These are phyloP conservation scores for Nematolebias whitei DNA, from an alignment of 2,113 vertebrate genomes.

Conservation along the genomic window DNA sequence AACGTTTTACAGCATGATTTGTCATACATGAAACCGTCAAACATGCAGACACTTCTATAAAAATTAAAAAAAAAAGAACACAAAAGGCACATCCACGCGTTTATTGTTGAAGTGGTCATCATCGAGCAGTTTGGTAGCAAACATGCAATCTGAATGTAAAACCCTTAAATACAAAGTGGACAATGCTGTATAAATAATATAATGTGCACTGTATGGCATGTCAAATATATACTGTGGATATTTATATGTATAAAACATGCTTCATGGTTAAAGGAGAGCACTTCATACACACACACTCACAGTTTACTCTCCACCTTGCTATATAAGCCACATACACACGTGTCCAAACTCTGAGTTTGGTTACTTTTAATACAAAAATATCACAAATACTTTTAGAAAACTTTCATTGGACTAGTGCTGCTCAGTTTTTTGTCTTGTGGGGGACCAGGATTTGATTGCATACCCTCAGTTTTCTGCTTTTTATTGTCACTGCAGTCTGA, in stretches of 20 bases:
- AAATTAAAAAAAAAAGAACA: constrained; percentile 44
- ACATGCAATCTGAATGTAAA: constrained; percentile 88
- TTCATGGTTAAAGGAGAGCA: constrained; percentile 75
- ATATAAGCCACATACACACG: constrained; percentile 68
- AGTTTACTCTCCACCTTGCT: constrained; percentile 52
- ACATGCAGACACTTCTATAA: not conserved
- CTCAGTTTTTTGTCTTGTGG: constrained; percentile 67
- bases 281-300: constrained; percentile 23
- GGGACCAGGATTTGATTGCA: constrained; percentile 77
- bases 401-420: constrained; percentile 83
- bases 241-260: constrained; percentile 81
- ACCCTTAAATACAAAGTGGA: constrained; percentile 88
- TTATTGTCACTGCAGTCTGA: constrained; percentile 75
- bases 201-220: constrained; percentile 85
- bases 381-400: constrained; percentile 77
- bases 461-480: constrained; percentile 66
- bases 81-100: constrained; percentile 80
- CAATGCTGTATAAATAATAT: constrained; percentile 87
- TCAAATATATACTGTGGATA: constrained; percentile 83
- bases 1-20: constrained; percentile 3
- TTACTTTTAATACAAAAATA: constrained; percentile 80
- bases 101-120: constrained; percentile 87
- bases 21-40: not conserved
- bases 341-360: constrained; percentile 69
- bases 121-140: constrained; percentile 83